Evolutionary conservation across 2,113 vertebrate genomes (phyloP).

Genomic region (Onychorhynchus coronatus): DNA sequence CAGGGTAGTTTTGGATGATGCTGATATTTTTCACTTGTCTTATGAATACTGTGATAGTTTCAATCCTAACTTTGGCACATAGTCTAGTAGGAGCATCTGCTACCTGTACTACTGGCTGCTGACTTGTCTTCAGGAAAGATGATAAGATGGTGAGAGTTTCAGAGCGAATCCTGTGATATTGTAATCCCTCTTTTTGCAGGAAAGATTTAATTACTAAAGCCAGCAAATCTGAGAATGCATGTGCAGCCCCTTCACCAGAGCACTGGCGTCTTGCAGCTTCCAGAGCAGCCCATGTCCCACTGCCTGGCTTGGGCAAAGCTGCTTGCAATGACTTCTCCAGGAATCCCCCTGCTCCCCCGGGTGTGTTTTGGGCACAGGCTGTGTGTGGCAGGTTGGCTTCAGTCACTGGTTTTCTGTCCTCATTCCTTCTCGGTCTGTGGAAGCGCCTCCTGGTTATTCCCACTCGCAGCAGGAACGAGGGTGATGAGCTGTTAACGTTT

Average conservation of each 20-base stretch:
- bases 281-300: not conserved
- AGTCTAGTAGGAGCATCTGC: not conserved
- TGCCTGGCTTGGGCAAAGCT: not conserved
- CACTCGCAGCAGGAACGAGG: fast-evolving
- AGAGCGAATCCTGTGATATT: not conserved
- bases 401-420: not conserved
- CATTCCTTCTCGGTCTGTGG: not conserved
- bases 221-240: not conserved
- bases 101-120: not conserved
- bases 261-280: fast-evolving
- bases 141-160: not conserved
- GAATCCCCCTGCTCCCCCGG: not conserved
- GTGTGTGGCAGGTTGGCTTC: not conserved
- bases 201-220: not conserved
- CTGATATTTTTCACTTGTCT: not conserved
- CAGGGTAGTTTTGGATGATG: not conserved
- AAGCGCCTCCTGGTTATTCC: fast-evolving
- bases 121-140: not conserved
- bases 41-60: fast-evolving
- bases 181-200: not conserved
- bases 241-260: not conserved
- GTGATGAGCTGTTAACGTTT: not conserved
- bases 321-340: not conserved
- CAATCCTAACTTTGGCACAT: not conserved
- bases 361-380: not conserved